phyloP scores from a whole-genome alignment of 2,797 vertebrate species.

The Clarias platycephalus region DNA sequence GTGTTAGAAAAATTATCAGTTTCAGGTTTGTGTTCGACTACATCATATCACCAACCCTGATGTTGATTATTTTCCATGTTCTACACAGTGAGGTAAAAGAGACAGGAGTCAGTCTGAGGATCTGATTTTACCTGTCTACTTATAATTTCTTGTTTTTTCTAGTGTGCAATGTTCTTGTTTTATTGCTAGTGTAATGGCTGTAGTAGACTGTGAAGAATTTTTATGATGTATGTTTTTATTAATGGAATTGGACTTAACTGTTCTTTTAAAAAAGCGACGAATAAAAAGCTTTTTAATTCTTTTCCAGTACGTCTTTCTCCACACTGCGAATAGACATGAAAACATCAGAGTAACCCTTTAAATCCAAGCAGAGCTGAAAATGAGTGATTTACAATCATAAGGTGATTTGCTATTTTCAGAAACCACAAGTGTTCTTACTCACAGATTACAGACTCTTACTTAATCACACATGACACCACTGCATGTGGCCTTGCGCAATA shows the following conservation, averaged over 20 bases:
- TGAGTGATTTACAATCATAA: conserved; percentile 51
- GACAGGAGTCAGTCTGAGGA: background rate
- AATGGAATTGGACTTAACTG: background rate
- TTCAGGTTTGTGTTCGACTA: background rate
- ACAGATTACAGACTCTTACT: conserved; percentile 15
- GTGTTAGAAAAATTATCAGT: background rate
- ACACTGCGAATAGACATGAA: background rate
- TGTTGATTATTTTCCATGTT: background rate
- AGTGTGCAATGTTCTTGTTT: too few relatives aligned
- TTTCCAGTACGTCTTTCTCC: too few relatives aligned
- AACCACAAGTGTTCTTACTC: conserved; percentile 24
- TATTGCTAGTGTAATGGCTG: background rate
- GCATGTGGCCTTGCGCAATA: background rate
- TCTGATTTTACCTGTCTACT: background rate
- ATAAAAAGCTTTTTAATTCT: background rate
- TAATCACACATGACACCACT: background rate
- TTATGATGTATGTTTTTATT: background rate
- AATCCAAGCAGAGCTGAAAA: conserved; percentile 33
- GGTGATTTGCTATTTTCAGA: conserved; percentile 39
- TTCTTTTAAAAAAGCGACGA: background rate
- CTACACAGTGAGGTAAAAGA: background rate
- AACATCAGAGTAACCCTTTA: conserved; percentile 32
- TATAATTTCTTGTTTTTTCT: too few relatives aligned
- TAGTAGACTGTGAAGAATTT: background rate
- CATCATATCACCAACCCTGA: too few relatives aligned